A percentile compares a stretch with the other conserved stretches of the same genome.
Conservation (phyloP, 2,113 vertebrate species). For the Tachysurus fulvidraco region DNA sequence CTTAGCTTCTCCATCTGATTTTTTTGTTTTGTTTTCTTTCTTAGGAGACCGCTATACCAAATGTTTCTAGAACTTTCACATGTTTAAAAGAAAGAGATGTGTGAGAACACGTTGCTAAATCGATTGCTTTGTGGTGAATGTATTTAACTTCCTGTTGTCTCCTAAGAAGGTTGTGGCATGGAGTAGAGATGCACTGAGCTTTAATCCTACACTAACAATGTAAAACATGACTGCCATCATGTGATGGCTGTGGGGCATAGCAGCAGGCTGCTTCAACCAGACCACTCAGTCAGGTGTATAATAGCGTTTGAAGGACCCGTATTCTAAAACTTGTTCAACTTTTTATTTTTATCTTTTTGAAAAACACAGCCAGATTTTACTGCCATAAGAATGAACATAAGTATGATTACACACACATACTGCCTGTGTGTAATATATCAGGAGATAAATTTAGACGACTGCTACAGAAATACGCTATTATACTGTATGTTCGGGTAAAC, state of each 20-base stretch:
- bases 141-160: conserved; percentile 62
- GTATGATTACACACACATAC: too few species aligned
- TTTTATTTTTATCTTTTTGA: neutral
- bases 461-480: neutral
- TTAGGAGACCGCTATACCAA: conserved; percentile 52
- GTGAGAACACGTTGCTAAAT: neutral
- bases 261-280: conserved; percentile 60
- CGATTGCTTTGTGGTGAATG: neutral
- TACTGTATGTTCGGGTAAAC: neutral
- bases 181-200: conserved; percentile 46
- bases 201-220: conserved; percentile 58
- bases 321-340: neutral
- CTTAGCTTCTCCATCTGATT: conserved; percentile 39
- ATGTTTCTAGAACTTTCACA: neutral
- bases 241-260: conserved; percentile 66
- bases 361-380: neutral
- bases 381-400: neutral
- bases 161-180: conserved; percentile 66
- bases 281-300: too few species aligned
- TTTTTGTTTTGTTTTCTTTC: conserved; percentile 43
- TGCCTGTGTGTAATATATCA: too few species aligned
- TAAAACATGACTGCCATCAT: conserved; percentile 65
- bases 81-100: neutral
- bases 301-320: neutral
- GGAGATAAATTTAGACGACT: too few species aligned